A percentile compares a stretch with the other conserved stretches of the same genome.
Conservation (phyloP, 2,888 invertebrate genomes). For the Noctua janthina region DNA sequence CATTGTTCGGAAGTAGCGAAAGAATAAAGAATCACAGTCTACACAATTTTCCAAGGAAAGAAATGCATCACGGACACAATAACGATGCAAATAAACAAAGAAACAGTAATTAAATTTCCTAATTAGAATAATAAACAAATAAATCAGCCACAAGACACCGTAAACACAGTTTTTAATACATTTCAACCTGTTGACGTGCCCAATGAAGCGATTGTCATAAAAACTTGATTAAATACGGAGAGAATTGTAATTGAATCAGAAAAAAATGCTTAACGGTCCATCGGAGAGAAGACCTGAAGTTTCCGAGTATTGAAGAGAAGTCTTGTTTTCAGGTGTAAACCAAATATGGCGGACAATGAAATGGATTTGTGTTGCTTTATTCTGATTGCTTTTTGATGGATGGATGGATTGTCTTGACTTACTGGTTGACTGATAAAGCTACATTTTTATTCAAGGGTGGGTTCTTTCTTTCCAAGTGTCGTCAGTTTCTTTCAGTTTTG, state of each 20-base stretch:
- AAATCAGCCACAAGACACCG: conserved; percentile 25
- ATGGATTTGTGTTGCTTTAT: neutral
- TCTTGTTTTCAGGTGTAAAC: conserved; percentile 1
- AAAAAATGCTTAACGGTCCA: conserved; percentile 43
- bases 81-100: neutral
- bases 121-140: conserved; percentile 48
- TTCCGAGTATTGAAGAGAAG: conserved; percentile 25
- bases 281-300: conserved; percentile 12
- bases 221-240: conserved; percentile 56
- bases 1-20: neutral
- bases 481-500: neutral
- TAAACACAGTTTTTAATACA: conserved; percentile 41
- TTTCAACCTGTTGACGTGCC: conserved; percentile 30
- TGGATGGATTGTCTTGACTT: neutral
- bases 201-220: conserved; percentile 34
- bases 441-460: neutral
- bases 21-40: neutral
- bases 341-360: conserved; percentile 31
- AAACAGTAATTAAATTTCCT: conserved; percentile 10
- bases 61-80: neutral
- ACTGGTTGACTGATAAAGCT: neutral
- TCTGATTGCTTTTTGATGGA: neutral
- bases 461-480: neutral
- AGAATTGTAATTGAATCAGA: conserved; percentile 63
- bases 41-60: conserved; percentile 1